These are phyloP conservation scores for Alcedo atthis DNA, from an alignment of 2,797 vertebrate species.

Conservation along the genomic window DNA sequence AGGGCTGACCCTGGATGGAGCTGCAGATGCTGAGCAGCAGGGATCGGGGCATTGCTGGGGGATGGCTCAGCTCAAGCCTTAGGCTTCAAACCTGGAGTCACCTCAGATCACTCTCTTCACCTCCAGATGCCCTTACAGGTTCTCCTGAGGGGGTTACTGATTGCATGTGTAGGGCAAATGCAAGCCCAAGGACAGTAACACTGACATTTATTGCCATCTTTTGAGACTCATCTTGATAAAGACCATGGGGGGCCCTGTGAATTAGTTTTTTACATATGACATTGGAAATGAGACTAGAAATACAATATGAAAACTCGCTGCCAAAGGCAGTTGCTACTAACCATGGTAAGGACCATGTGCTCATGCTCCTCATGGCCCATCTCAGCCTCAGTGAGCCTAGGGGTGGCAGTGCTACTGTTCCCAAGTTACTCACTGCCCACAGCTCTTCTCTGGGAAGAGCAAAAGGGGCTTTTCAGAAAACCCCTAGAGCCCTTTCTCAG, in stretches of 20 bases:
- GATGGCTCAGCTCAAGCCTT: background rate
- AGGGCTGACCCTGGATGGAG: background rate
- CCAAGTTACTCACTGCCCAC: background rate
- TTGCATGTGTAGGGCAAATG: background rate
- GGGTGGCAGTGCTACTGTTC: background rate
- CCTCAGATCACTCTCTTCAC: background rate
- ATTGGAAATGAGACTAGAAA: background rate
- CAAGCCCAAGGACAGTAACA: rapidly evolving
- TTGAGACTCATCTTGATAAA: background rate
- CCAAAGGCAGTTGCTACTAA: background rate
- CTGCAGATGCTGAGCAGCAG: background rate
- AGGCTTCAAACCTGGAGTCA: rapidly evolving
- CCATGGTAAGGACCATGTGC: background rate
- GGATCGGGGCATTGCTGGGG: rapidly evolving
- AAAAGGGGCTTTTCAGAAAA: background rate
- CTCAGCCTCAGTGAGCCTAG: background rate
- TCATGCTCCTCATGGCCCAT: background rate
- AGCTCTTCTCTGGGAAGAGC: background rate
- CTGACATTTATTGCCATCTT: background rate
- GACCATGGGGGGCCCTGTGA: background rate
- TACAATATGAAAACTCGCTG: background rate
- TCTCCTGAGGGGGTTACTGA: background rate
- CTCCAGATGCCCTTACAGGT: background rate
- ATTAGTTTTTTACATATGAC: background rate
- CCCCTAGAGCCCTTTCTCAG: background rate